A percentile compares a stretch with the other conserved stretches of the same genome.
Evolutionary conservation across 2,888 invertebrate genomes (phyloP).

Genomic region (Steinernema carpocapsae): DNA sequence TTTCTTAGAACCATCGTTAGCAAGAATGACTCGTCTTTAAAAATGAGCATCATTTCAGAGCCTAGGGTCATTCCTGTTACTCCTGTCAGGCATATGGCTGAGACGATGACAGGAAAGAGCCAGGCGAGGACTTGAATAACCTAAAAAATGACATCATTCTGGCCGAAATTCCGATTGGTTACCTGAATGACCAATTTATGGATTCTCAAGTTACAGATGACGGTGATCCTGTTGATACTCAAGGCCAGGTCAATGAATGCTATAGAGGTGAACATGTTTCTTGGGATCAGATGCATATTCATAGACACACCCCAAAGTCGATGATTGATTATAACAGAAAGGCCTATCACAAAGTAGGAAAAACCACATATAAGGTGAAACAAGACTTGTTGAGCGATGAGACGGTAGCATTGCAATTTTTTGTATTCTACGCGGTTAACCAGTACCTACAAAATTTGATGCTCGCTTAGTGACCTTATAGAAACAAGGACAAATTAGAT

Average conservation of each 20-base stretch:
- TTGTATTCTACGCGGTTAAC: not conserved
- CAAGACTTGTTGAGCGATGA: conserved; percentile 6
- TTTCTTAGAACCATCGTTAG: not conserved
- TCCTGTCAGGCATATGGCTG: not conserved
- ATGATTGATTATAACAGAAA: not conserved
- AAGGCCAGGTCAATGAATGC: not conserved
- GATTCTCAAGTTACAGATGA: not conserved
- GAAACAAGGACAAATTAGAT: no score
- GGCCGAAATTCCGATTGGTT: no score
- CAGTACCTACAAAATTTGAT: not conserved
- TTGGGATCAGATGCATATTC: not conserved
- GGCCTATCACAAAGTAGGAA: not conserved
- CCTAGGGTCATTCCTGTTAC: not conserved
- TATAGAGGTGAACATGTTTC: not conserved
- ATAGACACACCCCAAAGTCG: not conserved
- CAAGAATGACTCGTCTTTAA: not conserved
- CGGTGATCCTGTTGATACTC: not conserved
- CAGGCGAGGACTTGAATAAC: not conserved
- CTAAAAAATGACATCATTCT: not conserved
- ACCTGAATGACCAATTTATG: not conserved
- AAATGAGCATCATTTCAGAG: not conserved
- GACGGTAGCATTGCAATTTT: not conserved
- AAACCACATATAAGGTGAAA: not conserved
- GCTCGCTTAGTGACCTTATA: no score
- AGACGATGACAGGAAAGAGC: not conserved